Conservation (phyloP, 2,888 invertebrate genomes). For the Callinectes sapidus region DNA sequence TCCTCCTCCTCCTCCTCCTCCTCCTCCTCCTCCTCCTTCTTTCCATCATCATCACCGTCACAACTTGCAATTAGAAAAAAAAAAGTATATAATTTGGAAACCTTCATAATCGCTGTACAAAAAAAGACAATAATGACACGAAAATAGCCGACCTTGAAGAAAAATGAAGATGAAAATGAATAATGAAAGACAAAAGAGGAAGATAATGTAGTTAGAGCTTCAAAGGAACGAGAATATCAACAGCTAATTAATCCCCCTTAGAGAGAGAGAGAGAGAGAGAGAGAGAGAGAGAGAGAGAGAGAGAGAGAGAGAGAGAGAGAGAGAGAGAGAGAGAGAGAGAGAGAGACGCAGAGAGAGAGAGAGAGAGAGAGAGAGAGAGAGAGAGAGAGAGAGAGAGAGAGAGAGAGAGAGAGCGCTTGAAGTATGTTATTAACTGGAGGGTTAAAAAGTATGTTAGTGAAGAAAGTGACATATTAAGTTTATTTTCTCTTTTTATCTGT, state of each 20-base stretch:
- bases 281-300: too few relatives aligned
- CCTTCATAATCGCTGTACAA: too few relatives aligned
- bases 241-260: background rate
- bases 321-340: too few relatives aligned
- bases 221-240: background rate
- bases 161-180: background rate
- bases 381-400: constrained; percentile 1
- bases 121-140: too few relatives aligned
- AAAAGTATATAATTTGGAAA: background rate
- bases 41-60: background rate
- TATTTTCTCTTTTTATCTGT: background rate
- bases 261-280: too few relatives aligned
- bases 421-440: background rate
- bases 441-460: background rate
- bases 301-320: too few relatives aligned
- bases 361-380: constrained; percentile 28
- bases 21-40: too few relatives aligned
- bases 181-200: background rate
- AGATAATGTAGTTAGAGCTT: background rate
- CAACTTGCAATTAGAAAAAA: background rate
- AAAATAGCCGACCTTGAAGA: background rate
- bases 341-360: constrained; percentile 29
- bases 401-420: background rate
- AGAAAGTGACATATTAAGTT: background rate
- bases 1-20: too few relatives aligned